Conservation (phyloP, 2,888 invertebrate genomes). For the Nomada ruficornis region DNA sequence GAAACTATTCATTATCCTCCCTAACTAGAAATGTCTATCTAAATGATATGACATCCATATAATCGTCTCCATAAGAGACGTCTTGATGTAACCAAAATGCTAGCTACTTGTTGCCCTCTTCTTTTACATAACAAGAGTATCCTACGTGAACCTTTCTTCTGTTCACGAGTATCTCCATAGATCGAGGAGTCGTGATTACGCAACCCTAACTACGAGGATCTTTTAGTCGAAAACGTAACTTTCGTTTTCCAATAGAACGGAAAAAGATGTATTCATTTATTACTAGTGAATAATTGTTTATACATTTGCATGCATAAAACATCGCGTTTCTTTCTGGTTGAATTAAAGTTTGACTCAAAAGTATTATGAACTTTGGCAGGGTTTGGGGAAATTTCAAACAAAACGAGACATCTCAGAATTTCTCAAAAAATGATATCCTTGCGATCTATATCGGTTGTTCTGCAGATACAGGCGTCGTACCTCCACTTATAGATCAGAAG, state of each 20-base stretch:
- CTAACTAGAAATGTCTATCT: background rate
- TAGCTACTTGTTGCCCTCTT: slow-evolving; percentile 34
- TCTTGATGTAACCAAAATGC: slow-evolving; percentile 29
- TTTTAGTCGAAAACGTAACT: background rate
- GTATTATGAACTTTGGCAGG: background rate
- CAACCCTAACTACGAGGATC: background rate
- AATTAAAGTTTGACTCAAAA: background rate
- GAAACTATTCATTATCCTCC: background rate
- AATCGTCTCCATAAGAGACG: slow-evolving; percentile 30
- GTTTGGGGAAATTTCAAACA: too few relatives aligned
- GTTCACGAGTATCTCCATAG: background rate
- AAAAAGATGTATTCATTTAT: too few relatives aligned
- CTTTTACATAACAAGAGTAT: background rate
- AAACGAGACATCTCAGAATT: slow-evolving; percentile 36
- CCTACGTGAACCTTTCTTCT: background rate
- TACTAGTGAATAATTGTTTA: too few relatives aligned
- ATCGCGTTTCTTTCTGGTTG: background rate
- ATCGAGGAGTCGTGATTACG: slow-evolving; percentile 18
- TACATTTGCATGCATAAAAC: too few relatives aligned
- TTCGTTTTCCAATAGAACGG: background rate
- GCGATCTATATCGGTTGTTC: slow-evolving; percentile 61
- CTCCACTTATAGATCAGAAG: slow-evolving; percentile 61
- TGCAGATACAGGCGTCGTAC: slow-evolving; percentile 39
- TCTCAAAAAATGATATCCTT: slow-evolving; percentile 40
- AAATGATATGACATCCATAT: slow-evolving; percentile 40